Percentiles rank a stretch among this genome's conserved stretches.
Conservation (phyloP, 2,797 vertebrate species). For the Dallia pectoralis region DNA sequence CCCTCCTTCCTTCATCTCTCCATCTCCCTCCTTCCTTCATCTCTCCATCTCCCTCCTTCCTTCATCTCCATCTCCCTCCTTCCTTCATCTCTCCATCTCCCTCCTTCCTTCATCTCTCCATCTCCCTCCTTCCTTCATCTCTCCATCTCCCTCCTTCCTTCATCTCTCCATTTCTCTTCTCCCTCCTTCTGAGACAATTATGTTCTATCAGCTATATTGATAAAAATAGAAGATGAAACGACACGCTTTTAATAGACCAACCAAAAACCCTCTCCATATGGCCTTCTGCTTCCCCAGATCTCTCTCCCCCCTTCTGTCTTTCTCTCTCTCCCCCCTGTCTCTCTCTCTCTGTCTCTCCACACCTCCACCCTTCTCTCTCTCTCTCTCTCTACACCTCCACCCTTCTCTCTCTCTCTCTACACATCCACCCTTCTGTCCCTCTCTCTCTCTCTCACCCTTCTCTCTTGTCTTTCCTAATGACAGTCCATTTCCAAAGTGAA, state of each 20-base stretch:
- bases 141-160: constrained; percentile 9
- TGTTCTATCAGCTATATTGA: constrained; percentile 93
- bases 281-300: constrained; percentile 51
- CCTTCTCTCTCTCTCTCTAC: too few species aligned
- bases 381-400: too few species aligned
- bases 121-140: constrained; percentile 45
- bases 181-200: constrained; percentile 74
- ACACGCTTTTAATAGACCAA: constrained; percentile 92
- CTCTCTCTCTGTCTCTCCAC: too few species aligned
- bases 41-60: constrained; percentile 27
- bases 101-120: constrained; percentile 51
- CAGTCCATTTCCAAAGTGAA: constrained; percentile 95
- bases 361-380: too few species aligned
- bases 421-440: too few species aligned
- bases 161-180: constrained; percentile 20
- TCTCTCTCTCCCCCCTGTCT: background rate
- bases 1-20: constrained; percentile 50
- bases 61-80: constrained; percentile 42
- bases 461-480: constrained; percentile 84
- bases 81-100: constrained; percentile 5
- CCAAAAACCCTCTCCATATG: constrained; percentile 86
- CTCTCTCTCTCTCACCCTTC: too few species aligned
- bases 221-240: constrained; percentile 99
- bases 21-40: background rate
- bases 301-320: too few species aligned